Conservation (phyloP, 2,888 invertebrate genomes). For the Nymphalis c-album region DNA sequence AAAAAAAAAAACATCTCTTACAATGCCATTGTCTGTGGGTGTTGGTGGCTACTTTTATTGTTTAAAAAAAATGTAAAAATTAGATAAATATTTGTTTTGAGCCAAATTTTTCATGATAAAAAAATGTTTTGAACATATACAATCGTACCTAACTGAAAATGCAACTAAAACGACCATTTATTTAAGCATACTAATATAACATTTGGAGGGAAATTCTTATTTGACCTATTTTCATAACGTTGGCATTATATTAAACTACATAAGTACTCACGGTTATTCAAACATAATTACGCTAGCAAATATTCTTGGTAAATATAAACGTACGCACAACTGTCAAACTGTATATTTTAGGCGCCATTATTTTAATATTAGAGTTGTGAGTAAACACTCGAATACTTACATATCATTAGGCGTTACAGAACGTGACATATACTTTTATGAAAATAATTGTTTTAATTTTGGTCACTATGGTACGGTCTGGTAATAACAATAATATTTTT, state of each 20-base stretch:
- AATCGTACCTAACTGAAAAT: neutral
- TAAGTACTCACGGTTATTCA: slow-evolving; percentile 10
- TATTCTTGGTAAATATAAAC: slow-evolving; percentile 10
- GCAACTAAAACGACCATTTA: neutral
- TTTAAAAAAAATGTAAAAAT: no score
- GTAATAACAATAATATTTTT: no score
- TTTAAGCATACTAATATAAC: neutral
- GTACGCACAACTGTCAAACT: slow-evolving; percentile 4
- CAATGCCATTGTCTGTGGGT: no score
- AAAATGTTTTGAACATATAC: neutral
- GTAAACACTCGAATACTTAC: slow-evolving; percentile 8
- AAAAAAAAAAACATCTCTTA: no score
- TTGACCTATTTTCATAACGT: slow-evolving; percentile 9
- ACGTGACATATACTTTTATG: no score
- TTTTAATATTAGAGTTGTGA: slow-evolving; percentile 1
- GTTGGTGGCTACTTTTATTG: no score
- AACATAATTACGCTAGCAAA: slow-evolving; percentile 12
- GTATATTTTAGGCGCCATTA: slow-evolving; percentile 8
- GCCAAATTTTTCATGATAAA: no score
- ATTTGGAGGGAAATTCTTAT: neutral
- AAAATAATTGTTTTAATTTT: no score
- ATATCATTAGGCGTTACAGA: slow-evolving; percentile 7
- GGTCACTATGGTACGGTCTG: no score
- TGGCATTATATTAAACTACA: slow-evolving; percentile 4
- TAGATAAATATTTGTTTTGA: no score